Base-by-base conservation (phyloP, 1,140 invertebrate genomes). In the Aplysia californica region DNA sequence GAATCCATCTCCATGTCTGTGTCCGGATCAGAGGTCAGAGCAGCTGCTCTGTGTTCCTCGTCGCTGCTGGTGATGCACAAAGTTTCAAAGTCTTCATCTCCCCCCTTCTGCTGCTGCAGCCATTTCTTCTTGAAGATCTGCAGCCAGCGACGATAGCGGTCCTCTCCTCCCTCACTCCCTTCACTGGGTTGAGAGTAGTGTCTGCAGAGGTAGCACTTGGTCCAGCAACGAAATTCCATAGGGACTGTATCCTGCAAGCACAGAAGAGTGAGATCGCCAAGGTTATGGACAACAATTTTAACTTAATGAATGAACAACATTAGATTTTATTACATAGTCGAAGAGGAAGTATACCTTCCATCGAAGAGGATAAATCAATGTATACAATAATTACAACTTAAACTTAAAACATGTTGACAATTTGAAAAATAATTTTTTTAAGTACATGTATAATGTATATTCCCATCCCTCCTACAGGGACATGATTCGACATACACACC, bases 61-160 rank as follows among this genome's bases (percentile, higher is more conserved):
- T 73, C 70, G 41, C 70, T 73, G 56, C 70, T 73, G 20, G 68
- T 56, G 26, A 71, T 2, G 5, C 10, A 23, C 15, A 58, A 55
- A n/a, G n/a, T n/a, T n/a, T n/a, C n/a, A n/a, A n/a, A n/a, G 10
- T 35, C 68, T 56, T 58, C 50, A 31, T 38, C 31, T 3, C 31
- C 36, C 21, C 26, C 29, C 20, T 15, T 4, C 31, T 73, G 70
- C 3, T 73, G 36, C 2, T 39, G 23, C 35, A 73, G 36, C 70
- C 70, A 73, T 61, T 73, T 73, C 70, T 73, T 36, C 36, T 73
- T 55, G 26, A 73, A 73, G 10, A 58, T 38, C 5, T 38, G 38
- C 2, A 73, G 26, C 70, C 55, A 61, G 15, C 61, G 59, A 26
- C 61, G 55, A 26, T 73, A 73, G 36, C 61, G 55, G 18, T 38